Conservation (phyloP, 2,888 invertebrate genomes). For the Drosophila ustulata region DNA sequence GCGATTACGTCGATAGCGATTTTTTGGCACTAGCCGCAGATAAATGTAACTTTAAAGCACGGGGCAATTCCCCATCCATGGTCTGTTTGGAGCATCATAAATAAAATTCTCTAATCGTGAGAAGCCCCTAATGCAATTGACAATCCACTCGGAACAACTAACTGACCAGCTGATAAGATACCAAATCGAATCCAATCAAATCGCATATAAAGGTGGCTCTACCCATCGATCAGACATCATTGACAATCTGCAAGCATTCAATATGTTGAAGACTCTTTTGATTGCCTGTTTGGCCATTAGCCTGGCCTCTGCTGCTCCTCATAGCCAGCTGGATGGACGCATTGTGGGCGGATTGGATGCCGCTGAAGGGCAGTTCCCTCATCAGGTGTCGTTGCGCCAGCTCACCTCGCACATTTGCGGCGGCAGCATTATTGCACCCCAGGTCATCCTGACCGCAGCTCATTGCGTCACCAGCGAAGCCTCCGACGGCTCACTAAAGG, state of each 20-base stretch:
- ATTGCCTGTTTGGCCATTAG: slow-evolving; percentile 5
- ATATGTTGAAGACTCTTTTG: slow-evolving; percentile 3
- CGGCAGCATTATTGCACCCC: slow-evolving; percentile 17
- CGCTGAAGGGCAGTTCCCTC: slow-evolving; percentile 9
- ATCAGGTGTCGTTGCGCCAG: slow-evolving; percentile 15
- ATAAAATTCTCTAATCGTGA: slow-evolving; percentile 4
- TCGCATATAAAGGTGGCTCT: slow-evolving; percentile 1
- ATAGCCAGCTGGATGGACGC: slow-evolving; percentile 3
- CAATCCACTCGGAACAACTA: not conserved
- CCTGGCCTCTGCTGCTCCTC: slow-evolving; percentile 9
- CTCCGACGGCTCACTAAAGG: not conserved
- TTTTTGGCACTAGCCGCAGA: not conserved
- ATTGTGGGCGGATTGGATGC: slow-evolving; percentile 17
- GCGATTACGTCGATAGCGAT: not conserved
- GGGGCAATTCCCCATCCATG: slow-evolving; percentile 10
- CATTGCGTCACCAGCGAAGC: slow-evolving; percentile 21
- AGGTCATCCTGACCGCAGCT: slow-evolving; percentile 16
- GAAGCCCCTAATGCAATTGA: not conserved
- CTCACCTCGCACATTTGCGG: slow-evolving; percentile 8
- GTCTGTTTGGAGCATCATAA: not conserved
- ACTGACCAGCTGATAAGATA: not conserved
- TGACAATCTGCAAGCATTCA: not conserved
- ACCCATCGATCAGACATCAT: not conserved
- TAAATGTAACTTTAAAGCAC: slow-evolving; percentile 3
- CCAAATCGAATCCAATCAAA: not conserved